A percentile compares a stretch with the other conserved stretches of the same genome.
phyloP scores from a whole-genome alignment of 2,113 vertebrate species.

The Arothron firmamentum region DNA sequence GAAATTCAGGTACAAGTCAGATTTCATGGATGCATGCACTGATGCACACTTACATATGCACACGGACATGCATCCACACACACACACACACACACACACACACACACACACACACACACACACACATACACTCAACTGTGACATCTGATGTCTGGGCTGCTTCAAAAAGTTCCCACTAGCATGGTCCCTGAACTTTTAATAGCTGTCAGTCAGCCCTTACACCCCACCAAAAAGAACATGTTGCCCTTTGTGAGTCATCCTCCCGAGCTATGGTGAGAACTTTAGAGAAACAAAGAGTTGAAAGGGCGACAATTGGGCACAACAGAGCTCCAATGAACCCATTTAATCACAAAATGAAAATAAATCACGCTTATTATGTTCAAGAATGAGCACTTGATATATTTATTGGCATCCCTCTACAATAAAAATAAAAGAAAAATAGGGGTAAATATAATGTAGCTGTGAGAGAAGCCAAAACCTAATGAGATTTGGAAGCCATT shows the following conservation, averaged over 20 bases:
- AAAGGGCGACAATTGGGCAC: slow-evolving; percentile 22
- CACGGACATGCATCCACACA: slow-evolving; percentile 18
- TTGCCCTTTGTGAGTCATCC: slow-evolving; percentile 42
- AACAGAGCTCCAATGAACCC: not conserved
- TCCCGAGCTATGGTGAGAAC: slow-evolving; percentile 27
- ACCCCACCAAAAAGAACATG: slow-evolving; percentile 52
- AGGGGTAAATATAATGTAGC: slow-evolving; percentile 6
- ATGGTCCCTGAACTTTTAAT: slow-evolving; percentile 58
- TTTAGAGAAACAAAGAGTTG: slow-evolving; percentile 44
- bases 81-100: slow-evolving; percentile 18
- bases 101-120: slow-evolving; percentile 16
- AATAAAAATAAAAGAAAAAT: slow-evolving; percentile 16
- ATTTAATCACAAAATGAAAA: slow-evolving; percentile 20
- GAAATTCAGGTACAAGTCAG: slow-evolving; percentile 43
- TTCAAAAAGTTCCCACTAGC: slow-evolving; percentile 44
- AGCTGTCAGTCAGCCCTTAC: slow-evolving; percentile 62
- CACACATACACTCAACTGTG: not conserved
- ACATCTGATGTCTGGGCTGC: slow-evolving; percentile 23
- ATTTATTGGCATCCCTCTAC: slow-evolving; percentile 10
- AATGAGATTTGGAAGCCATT: not conserved
- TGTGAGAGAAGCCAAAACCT: not conserved
- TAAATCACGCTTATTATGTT: slow-evolving; percentile 1
- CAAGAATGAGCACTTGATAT: not conserved
- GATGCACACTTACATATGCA: slow-evolving; percentile 28
- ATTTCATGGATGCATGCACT: slow-evolving; percentile 48